A percentile compares a stretch with the other conserved stretches of the same genome.
Evolutionary conservation across 2,888 invertebrate genomes (phyloP).

Genomic region (Latheticus oryzae): DNA sequence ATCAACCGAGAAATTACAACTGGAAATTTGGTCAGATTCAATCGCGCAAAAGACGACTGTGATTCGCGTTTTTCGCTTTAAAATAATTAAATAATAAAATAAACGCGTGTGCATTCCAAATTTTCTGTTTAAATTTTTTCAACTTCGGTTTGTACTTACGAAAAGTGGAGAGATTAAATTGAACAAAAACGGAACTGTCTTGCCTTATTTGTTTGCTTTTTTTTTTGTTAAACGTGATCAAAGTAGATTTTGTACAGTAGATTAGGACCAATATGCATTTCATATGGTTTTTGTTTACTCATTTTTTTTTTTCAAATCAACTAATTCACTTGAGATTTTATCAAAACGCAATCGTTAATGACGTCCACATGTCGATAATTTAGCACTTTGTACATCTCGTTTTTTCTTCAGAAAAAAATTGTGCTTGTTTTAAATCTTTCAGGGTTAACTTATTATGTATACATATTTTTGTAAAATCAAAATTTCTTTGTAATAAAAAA

Average conservation of each 20-base stretch:
- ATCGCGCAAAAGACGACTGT: constrained; percentile 29
- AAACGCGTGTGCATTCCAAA: constrained; percentile 30
- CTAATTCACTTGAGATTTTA: constrained; percentile 32
- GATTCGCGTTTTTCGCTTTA: too few relatives aligned
- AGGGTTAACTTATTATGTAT: constrained; percentile 37
- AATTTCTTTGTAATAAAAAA: constrained; percentile 41
- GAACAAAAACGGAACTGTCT: constrained; percentile 28
- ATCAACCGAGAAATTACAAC: constrained; percentile 3
- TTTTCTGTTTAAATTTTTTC: constrained; percentile 19
- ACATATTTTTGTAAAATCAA: constrained; percentile 42
- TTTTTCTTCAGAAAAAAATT: constrained; percentile 15
- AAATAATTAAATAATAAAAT: too few relatives aligned
- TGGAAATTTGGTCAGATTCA: constrained; percentile 16
- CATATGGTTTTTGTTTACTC: constrained; percentile 18
- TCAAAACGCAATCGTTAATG: constrained; percentile 38
- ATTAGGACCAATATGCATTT: constrained; percentile 43
- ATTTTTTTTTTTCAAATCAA: constrained; percentile 8
- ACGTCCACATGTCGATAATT: constrained; percentile 37
- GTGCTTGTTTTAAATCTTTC: constrained; percentile 33
- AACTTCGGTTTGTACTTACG: too few relatives aligned
- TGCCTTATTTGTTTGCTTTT: constrained; percentile 27
- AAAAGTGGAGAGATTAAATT: constrained; percentile 19
- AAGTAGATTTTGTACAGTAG: constrained; percentile 41
- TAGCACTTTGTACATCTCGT: constrained; percentile 30
- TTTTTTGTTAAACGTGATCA: constrained; percentile 24